These are phyloP conservation scores for Metallyticus violacea DNA, from an alignment of 2,888 invertebrate genomes.

Conservation along the genomic window DNA sequence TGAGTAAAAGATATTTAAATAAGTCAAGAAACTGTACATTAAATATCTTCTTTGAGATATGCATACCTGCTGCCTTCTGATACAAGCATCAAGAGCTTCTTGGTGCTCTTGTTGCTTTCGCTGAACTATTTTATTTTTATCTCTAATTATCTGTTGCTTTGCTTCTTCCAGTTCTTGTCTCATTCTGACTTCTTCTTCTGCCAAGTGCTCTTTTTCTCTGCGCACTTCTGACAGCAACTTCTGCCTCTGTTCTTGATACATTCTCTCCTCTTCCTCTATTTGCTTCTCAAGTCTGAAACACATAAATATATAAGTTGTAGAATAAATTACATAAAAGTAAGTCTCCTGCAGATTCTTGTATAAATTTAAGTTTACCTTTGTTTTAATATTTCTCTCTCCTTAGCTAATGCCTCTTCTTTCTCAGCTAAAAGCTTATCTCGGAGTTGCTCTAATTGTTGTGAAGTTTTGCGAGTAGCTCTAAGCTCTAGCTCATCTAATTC, in stretches of 20 bases:
- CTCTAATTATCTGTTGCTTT: slow-evolving; percentile 31
- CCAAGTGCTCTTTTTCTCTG: slow-evolving; percentile 47
- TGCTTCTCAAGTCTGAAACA: slow-evolving; percentile 52
- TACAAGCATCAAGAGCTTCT: slow-evolving; percentile 51
- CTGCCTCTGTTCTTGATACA: slow-evolving; percentile 55
- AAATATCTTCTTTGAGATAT: not conserved
- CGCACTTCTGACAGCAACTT: slow-evolving; percentile 51
- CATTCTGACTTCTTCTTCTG: slow-evolving; percentile 14
- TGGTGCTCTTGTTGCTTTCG: slow-evolving; percentile 51
- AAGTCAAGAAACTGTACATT: too few species aligned
- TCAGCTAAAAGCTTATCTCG: slow-evolving; percentile 60
- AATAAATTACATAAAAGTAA: too few species aligned
- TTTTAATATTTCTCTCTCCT: slow-evolving; percentile 59
- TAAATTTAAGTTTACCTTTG: slow-evolving; percentile 47
- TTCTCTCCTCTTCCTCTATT: slow-evolving; percentile 54
- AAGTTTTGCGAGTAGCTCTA: slow-evolving; percentile 58
- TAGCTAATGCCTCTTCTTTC: slow-evolving; percentile 59
- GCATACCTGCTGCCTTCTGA: slow-evolving; percentile 45
- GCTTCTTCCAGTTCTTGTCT: slow-evolving; percentile 36
- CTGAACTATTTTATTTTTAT: slow-evolving; percentile 45
- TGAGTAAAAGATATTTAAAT: too few species aligned
- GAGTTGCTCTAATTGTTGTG: slow-evolving; percentile 58
- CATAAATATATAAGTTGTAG: too few species aligned
- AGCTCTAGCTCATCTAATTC: slow-evolving; percentile 63
- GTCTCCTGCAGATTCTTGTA: too few species aligned